These are phyloP conservation scores for Coleophora flavipennella DNA, from an alignment of 2,888 invertebrate genomes.

Conservation along the genomic window DNA sequence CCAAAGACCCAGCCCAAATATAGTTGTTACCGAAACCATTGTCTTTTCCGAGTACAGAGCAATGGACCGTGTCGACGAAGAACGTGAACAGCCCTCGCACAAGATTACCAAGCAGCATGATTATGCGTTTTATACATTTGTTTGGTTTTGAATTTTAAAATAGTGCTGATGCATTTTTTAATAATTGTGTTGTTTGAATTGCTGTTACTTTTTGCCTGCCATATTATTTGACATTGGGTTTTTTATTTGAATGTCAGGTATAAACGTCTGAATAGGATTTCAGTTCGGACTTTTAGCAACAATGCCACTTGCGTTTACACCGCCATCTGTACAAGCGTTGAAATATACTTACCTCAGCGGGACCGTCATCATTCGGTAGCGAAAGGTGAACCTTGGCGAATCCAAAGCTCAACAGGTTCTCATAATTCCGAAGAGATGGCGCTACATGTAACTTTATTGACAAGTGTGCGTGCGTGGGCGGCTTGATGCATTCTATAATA, in stretches of 20 bases:
- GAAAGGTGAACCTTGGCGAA: not conserved
- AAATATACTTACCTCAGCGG: too few relatives aligned
- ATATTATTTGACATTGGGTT: conserved; percentile 27
- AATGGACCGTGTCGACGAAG: conserved; percentile 37
- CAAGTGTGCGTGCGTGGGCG: too few relatives aligned
- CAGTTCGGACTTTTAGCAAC: too few relatives aligned
- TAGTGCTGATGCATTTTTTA: not conserved
- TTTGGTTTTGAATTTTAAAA: conserved; percentile 4
- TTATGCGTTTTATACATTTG: conserved; percentile 13
- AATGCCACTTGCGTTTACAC: not conserved
- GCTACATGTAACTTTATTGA: too few relatives aligned
- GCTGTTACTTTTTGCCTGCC: conserved; percentile 19
- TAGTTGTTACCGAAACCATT: conserved; percentile 59
- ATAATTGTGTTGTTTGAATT: too few relatives aligned
- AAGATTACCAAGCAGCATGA: conserved; percentile 41
- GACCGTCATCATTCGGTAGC: too few relatives aligned
- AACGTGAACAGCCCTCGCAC: conserved; percentile 39
- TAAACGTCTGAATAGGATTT: too few relatives aligned
- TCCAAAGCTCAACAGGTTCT: not conserved
- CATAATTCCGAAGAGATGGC: too few relatives aligned
- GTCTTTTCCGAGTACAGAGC: conserved; percentile 35
- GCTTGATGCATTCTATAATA: too few relatives aligned
- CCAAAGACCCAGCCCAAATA: conserved; percentile 60
- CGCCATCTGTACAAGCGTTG: not conserved
- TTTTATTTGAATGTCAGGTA: conserved; percentile 26